Base-by-base conservation (phyloP, 2,888 invertebrate genomes). In the Diaphora mendica region DNA sequence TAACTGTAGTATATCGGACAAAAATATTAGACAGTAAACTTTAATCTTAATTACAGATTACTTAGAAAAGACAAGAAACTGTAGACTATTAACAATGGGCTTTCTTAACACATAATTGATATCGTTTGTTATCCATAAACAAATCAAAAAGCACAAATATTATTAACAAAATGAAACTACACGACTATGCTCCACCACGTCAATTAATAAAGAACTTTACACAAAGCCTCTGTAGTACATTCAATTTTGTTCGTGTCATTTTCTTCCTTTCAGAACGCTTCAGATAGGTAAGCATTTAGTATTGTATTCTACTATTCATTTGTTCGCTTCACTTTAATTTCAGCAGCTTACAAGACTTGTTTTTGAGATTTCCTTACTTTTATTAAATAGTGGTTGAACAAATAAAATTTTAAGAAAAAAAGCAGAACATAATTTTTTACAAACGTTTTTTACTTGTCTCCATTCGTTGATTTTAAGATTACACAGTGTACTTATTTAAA, bases 181-280 rank as follows among this genome's bases (percentile, higher is more conserved):
- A 62, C 15, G 5, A 17, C 30, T 30, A 5, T 30, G 5, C 3
- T 30, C 5, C 15, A 62, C 30, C 30, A 30, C 17, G 17, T 62
- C 7, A 7, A 82, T 75, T 77, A 77, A 70, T 79, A 66, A 73
- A 74, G 68, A 39, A 83, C 76, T 82, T 82, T 70, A 77, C 77
- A 82, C 78, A 84, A 81, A 75, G 73, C 72, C 68, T 55, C 71
- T 70, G 72, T 65, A 82, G 78, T 74, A 84, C 79, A 77, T 72
- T 64, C 78, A 78, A 79, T 79, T 78, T 79, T 75, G 77, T 79
- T 80, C 76, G 64, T 55, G 76, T 77, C 76, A 78, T 78, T 82
- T 79, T 72, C 65, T 70, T 82, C 79, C 70, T 79, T 82, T 78
- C 73, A 78, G 23, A 66, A 67, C 76, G 67, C 75, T 80, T 77